Evolutionary conservation across 1,140 invertebrate genomes (phyloP), one percentile per base, ranked within the genome.

Genomic region (Hirudo medicinalis): DNA sequence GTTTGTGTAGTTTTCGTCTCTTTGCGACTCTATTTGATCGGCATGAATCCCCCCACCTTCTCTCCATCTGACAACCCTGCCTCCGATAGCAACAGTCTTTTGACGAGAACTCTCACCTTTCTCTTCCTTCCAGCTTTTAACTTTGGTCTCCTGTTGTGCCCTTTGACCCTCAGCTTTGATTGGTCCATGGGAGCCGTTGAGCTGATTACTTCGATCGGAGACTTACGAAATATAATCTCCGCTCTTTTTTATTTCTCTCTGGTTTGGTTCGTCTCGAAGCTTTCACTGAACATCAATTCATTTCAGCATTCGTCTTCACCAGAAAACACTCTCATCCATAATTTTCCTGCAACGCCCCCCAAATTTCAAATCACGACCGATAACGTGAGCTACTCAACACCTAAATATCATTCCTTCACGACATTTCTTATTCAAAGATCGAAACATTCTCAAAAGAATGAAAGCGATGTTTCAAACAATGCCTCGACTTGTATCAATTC

Each of bases 171-270:
- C 20, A 96, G 93, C 84, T 97, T 94, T 82, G 94, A 97, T 84
- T 97, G 94, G 94, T 97, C 94, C 54, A 97, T 97, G 94, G 92
- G 91, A 36, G 94, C 94, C 27, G 88, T 97, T 72, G 91, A 92
- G 0, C 80, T 97, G n/a, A 84, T 97, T 25, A 87, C 89, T 75
- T 88, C 87, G 43, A 86, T 92, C 75, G 75, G 83, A 0, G 94
- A 97, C 83, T 77, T 84, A 0, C 85, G 94, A 49, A 96, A 96
- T 85, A 73, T 94, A 19, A 87, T 87, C 9, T 94, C 92, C 0
- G 15, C 93, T 4, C 81, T 84, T 0, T 86, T 91, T 55, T 91
- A 91, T 75, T 76, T 82, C 0, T 84, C 83, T 9, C 77, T 95
- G 29, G 73, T 75, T 27, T 72, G 22, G 20, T 40, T 36, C 40